phyloP scores from a whole-genome alignment of 1,140 invertebrate species.

The Drosophila trapezifrons region DNA sequence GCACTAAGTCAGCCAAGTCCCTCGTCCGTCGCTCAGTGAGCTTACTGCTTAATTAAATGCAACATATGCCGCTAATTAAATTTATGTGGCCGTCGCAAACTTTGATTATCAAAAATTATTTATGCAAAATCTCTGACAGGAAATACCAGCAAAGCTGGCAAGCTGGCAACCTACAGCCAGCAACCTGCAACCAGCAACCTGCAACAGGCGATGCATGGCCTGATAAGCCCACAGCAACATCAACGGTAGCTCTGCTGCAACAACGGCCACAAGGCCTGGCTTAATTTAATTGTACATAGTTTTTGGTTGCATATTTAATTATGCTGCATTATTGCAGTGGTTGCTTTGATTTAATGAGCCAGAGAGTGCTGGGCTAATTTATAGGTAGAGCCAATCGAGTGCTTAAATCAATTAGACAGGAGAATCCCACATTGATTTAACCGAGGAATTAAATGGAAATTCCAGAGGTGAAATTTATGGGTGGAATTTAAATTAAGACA shows the following conservation, averaged over 20 bases:
- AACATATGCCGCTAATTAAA: constrained; percentile 82
- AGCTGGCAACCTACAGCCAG: constrained; percentile 1
- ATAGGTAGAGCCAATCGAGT: constrained; percentile 24
- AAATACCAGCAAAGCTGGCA: constrained; percentile 73
- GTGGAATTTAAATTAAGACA: neutral
- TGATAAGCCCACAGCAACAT: constrained; percentile 45
- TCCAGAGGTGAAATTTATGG: neutral
- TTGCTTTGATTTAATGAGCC: constrained; percentile 47
- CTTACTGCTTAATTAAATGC: constrained; percentile 81
- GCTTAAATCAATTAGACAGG: constrained; percentile 9
- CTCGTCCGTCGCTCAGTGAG: constrained; percentile 34
- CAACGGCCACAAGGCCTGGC: constrained; percentile 41
- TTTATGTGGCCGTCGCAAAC: constrained; percentile 78
- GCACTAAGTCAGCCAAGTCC: constrained; percentile 29
- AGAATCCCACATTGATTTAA: constrained; percentile 8
- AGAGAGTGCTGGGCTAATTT: constrained; percentile 9
- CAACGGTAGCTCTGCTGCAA: constrained; percentile 29
- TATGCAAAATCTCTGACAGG: constrained; percentile 81
- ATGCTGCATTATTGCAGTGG: constrained; percentile 52
- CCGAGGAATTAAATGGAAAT: neutral
- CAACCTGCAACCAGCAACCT: constrained; percentile 12
- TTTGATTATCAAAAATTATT: constrained; percentile 83
- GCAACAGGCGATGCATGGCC: constrained; percentile 56
- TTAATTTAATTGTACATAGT: constrained; percentile 81
- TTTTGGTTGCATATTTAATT: constrained; percentile 78